Evolutionary conservation across 2,113 vertebrate species (phyloP).

Genomic region (Paramormyrops kingsleyae): DNA sequence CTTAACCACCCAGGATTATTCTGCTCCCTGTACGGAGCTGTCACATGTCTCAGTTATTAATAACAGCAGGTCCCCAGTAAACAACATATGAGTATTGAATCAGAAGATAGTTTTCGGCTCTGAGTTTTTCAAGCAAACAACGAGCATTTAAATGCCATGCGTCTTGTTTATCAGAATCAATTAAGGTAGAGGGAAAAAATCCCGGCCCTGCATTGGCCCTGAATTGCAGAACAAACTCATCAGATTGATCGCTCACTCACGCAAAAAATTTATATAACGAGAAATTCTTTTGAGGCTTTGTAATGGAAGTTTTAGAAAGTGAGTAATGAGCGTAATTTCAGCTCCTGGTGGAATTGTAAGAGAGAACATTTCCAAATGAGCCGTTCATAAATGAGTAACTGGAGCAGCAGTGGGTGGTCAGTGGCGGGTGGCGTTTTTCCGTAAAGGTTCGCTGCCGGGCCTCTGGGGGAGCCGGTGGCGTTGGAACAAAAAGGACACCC

Average conservation of each 20-base stretch:
- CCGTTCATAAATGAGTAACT: constrained; percentile 22
- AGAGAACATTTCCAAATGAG: constrained; percentile 19
- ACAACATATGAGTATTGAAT: background rate
- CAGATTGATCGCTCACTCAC: background rate
- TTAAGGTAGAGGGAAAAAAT: background rate
- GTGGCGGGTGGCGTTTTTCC: background rate
- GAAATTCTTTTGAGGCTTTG: constrained; percentile 1
- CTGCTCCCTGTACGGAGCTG: background rate
- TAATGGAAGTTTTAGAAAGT: constrained; percentile 8
- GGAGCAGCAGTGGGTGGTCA: constrained; percentile 7
- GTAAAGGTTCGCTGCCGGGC: background rate
- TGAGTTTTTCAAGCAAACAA: background rate
- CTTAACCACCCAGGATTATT: background rate
- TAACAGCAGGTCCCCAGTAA: background rate
- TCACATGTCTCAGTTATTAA: background rate
- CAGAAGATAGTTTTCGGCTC: background rate
- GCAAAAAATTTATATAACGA: background rate
- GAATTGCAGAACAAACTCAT: background rate
- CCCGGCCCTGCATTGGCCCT: background rate
- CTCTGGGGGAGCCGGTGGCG: background rate
- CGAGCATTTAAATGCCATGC: background rate
- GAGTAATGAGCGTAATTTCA: constrained; percentile 13
- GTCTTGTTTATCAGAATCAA: background rate
- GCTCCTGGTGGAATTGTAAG: background rate
- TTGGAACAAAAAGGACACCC: background rate